These are phyloP conservation scores for Cyprinodon diabolis DNA, from an alignment of 2,797 vertebrate genomes.

Conservation along the genomic window DNA sequence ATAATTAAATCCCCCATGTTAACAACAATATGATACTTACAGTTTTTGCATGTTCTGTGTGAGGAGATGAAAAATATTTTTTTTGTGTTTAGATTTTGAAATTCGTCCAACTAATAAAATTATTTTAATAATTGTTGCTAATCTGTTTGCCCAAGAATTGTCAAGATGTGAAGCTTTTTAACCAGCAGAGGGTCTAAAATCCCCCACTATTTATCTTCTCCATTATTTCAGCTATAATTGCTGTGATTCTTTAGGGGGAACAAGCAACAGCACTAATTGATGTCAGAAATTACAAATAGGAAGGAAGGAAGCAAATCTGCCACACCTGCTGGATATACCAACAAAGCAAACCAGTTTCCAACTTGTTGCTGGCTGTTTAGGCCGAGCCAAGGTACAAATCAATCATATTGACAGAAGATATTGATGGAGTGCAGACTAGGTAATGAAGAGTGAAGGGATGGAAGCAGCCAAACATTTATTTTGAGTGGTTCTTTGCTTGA, in stretches of 20 bases:
- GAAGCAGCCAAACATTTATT: constrained; percentile 15
- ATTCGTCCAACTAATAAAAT: background rate
- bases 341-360: constrained; percentile 10
- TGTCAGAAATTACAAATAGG: constrained; percentile 44
- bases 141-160: constrained; percentile 43
- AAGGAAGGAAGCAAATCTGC: constrained; percentile 29
- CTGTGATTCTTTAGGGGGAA: constrained; percentile 27
- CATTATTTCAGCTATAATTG: constrained; percentile 31
- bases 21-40: background rate
- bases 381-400: constrained; percentile 24
- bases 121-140: background rate
- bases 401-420: constrained; percentile 32
- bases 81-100: background rate
- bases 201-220: constrained; percentile 22
- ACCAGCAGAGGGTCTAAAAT: constrained; percentile 5
- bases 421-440: constrained; percentile 34
- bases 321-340: background rate
- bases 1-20: background rate
- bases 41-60: background rate
- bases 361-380: constrained; percentile 37
- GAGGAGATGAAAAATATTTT: background rate
- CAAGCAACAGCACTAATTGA: constrained; percentile 33
- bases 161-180: constrained; percentile 23
- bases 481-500: constrained; percentile 15
- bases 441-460: constrained; percentile 46